Evolutionary conservation across 2,113 vertebrate species (phyloP).

Genomic region (Vidua macroura): DNA sequence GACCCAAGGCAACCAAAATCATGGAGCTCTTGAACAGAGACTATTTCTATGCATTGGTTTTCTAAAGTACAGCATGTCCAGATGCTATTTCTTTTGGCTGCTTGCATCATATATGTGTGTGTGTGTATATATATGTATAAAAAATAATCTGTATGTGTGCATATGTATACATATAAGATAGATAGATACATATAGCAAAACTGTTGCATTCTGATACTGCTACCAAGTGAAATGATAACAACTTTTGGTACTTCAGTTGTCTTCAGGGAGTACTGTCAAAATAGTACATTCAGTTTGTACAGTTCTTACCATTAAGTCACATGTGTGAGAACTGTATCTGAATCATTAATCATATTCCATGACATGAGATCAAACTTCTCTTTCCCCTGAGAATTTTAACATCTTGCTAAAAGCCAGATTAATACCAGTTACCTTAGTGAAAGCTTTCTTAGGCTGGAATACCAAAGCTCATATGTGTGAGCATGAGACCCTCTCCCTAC

Average conservation of each 20-base stretch:
- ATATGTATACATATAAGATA: neutral
- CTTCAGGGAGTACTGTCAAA: neutral
- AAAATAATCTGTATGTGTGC: neutral
- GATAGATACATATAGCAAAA: neutral
- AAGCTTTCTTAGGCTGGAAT: neutral
- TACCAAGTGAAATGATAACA: neutral
- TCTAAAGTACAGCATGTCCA: neutral
- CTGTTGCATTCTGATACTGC: neutral
- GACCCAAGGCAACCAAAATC: neutral
- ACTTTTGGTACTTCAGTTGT: neutral
- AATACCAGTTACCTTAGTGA: neutral
- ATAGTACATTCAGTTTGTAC: neutral
- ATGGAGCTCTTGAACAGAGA: neutral
- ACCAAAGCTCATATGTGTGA: rapidly evolving
- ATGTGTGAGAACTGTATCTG: neutral
- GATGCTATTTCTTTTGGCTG: neutral
- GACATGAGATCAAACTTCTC: neutral
- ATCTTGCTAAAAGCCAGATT: neutral
- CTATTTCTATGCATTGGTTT: neutral
- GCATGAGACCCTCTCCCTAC: rapidly evolving
- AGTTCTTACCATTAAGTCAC: neutral
- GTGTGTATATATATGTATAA: neutral
- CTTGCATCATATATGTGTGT: neutral
- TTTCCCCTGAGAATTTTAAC: neutral
- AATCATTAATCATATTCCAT: neutral